Evolutionary conservation across 2,797 vertebrate species (phyloP).

Genomic region (Nothura maculosa): DNA sequence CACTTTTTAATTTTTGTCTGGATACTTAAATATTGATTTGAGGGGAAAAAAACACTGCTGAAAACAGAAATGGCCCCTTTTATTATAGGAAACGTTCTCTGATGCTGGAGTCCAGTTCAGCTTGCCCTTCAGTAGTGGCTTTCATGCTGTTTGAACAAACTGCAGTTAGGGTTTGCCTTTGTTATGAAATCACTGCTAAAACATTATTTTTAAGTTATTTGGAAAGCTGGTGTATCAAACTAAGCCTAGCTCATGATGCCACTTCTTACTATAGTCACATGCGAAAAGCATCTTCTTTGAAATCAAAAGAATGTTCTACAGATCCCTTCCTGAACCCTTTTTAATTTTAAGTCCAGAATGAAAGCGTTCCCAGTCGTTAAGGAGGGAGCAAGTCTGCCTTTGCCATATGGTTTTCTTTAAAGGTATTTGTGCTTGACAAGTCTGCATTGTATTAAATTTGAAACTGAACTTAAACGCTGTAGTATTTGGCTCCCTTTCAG

Average conservation of each 20-base stretch:
- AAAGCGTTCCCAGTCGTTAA: conserved; percentile 31
- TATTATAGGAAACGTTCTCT: background rate
- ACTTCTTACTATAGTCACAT: background rate
- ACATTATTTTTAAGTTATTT: background rate
- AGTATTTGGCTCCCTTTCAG: conserved; percentile 48
- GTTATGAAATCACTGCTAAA: background rate
- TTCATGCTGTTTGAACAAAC: background rate
- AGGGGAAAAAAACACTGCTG: background rate
- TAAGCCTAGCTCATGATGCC: background rate
- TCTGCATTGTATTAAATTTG: conserved; percentile 49
- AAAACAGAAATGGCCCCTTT: background rate
- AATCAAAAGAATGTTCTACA: conserved; percentile 9
- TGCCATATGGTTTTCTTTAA: conserved; percentile 57
- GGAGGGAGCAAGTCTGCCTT: background rate
- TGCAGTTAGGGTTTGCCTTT: background rate
- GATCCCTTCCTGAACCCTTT: background rate
- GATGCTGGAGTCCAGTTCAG: background rate
- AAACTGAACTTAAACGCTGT: conserved; percentile 28
- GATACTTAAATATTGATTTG: background rate
- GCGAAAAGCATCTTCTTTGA: background rate
- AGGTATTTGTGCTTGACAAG: conserved; percentile 41
- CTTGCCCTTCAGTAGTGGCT: background rate
- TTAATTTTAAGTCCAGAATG: conserved; percentile 8
- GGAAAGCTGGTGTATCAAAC: background rate
- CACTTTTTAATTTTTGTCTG: background rate